Percentiles rank a stretch among this genome's conserved stretches.
phyloP scores from a whole-genome alignment of 1,140 invertebrate species.

The Neodiprion fabricii region DNA sequence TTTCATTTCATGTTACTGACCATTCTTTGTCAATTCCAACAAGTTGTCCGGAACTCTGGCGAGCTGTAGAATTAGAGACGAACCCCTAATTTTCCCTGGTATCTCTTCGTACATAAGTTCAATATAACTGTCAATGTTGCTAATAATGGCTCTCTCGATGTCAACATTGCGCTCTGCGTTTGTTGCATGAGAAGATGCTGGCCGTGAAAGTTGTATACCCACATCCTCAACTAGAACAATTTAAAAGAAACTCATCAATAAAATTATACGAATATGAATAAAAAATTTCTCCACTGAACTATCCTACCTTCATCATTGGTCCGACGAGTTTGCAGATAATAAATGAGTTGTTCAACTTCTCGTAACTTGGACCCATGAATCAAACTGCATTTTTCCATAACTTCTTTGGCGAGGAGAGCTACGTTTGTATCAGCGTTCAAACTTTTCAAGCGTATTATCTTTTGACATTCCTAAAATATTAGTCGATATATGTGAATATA shows the following conservation, averaged over 20 bases:
- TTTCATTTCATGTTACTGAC: slow-evolving; percentile 55
- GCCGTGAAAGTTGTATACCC: slow-evolving; percentile 44
- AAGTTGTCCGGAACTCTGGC: slow-evolving; percentile 94
- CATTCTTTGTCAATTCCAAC: slow-evolving; percentile 90
- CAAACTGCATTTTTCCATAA: slow-evolving; percentile 87
- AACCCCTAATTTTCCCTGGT: slow-evolving; percentile 90
- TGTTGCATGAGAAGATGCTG: slow-evolving; percentile 51
- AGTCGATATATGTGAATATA: slow-evolving; percentile 20
- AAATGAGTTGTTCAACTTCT: slow-evolving; percentile 92
- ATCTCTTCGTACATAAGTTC: slow-evolving; percentile 97
- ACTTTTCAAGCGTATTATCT: slow-evolving; percentile 85
- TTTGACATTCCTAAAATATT: slow-evolving; percentile 73
- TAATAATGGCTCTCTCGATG: slow-evolving; percentile 70
- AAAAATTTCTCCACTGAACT: background rate
- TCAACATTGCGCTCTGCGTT: slow-evolving; percentile 44
- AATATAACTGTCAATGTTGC: slow-evolving; percentile 91
- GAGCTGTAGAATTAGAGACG: slow-evolving; percentile 89
- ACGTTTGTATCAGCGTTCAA: slow-evolving; percentile 84
- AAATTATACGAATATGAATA: slow-evolving; percentile 7
- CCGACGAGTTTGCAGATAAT: slow-evolving; percentile 88
- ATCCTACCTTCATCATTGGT: slow-evolving; percentile 53
- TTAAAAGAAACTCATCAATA: slow-evolving; percentile 9
- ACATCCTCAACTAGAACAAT: slow-evolving; percentile 39
- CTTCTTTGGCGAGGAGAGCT: slow-evolving; percentile 80
- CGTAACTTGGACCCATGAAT: slow-evolving; percentile 84